Evolutionary conservation across 1,140 invertebrate species (phyloP), one percentile per base, ranked within the genome.

Genomic region (Cydia strobilella): DNA sequence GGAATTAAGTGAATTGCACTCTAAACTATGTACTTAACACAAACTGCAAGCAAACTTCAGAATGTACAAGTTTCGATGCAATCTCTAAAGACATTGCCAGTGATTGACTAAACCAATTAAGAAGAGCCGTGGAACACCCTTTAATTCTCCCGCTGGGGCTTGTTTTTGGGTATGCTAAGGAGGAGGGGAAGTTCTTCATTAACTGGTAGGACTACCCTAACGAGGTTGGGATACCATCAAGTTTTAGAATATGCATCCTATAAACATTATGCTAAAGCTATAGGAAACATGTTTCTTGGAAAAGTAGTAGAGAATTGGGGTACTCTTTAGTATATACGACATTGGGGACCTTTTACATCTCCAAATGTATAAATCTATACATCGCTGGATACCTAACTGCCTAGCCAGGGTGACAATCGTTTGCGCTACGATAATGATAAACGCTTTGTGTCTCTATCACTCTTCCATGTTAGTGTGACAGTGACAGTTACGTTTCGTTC

Each of bases 1-100:
- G 2, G 31, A 35, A 69, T 69, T 69, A 69, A 69, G 65, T 35
- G 27, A 69, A 69, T 42, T 18, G 65, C 65, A 69, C 65, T 69
- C 31, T 39, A 35, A 69, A 69, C 65, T 69, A 69, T 69, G 65
- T 35, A 69, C 27, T 69, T 69, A 69, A 35, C 65, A 69, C 65
- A 69, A 69, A 69, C 65, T 69, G 65, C 25, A 69, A 69, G 65
- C 65, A 69, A 69, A 69, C 65, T 69, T 69, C 65, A 69, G 27
- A 69, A 69, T 69, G 18, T 35, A 69, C 65, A 69, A 69, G 65
- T 69, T 69, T 35, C 65, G 65, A 69, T 69, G 65, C 65, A 69
- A 69, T 69, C 65, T 69, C 65, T 63, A 27, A 42, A 69, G 65
- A 69, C 65, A 69, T 69, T 35, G 31, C 65, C 35, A 9, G 65